Evolutionary conservation across 2,797 vertebrate species (phyloP).

Genomic region (Oreonectes daqikongensis): DNA sequence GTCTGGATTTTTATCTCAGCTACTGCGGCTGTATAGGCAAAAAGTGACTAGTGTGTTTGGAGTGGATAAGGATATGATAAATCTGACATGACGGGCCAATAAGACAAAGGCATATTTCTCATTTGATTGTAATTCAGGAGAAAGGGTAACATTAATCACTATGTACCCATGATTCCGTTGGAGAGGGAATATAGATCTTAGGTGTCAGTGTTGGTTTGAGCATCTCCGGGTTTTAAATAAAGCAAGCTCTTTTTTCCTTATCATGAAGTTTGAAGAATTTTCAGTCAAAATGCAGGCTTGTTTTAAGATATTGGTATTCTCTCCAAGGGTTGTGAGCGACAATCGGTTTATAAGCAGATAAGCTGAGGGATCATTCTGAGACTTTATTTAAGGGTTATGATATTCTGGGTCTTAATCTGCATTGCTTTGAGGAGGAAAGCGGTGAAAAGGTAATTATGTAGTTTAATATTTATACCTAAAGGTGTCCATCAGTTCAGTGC

Average conservation of each 20-base stretch:
- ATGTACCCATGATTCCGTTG: not conserved
- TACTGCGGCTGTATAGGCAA: not conserved
- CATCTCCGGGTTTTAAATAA: not conserved
- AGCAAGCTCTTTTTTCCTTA: not conserved
- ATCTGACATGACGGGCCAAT: slow-evolving; percentile 25
- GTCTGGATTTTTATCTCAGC: slow-evolving; percentile 5
- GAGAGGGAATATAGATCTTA: not conserved
- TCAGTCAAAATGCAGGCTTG: not conserved
- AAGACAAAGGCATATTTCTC: slow-evolving; percentile 35
- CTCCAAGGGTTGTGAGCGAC: not conserved
- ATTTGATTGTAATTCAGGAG: slow-evolving; percentile 38
- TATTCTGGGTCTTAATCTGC: slow-evolving; percentile 5
- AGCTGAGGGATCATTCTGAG: slow-evolving; percentile 1
- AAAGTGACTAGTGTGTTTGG: slow-evolving; percentile 12
- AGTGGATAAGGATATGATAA: slow-evolving; percentile 33
- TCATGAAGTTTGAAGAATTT: not conserved
- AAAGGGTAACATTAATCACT: slow-evolving; percentile 25
- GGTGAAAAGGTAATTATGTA: slow-evolving; percentile 1
- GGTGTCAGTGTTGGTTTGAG: not conserved
- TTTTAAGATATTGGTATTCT: slow-evolving; percentile 20
- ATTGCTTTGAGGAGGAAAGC: not conserved
- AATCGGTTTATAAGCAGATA: not conserved
- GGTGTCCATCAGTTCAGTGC: not conserved
- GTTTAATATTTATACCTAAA: not conserved
- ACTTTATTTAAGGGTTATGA: slow-evolving; percentile 4